Evolutionary conservation across 1,140 invertebrate species (phyloP), one percentile per base, ranked within the genome.

Genomic region (Drosophila biarmipes): DNA sequence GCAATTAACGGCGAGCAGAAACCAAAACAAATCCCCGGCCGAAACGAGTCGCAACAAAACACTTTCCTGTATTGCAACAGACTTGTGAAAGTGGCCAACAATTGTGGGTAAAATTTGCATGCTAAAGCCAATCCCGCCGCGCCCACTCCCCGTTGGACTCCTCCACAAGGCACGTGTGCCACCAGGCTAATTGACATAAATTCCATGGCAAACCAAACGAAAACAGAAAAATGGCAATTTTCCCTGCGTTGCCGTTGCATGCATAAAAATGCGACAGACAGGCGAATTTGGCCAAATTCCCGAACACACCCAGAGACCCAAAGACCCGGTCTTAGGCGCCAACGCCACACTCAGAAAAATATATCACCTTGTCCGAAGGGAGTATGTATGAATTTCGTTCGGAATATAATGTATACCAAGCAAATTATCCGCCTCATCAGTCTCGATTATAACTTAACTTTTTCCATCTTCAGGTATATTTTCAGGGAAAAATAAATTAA

Each of bases 61-160:
- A 87, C 82, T 89, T 87, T 87, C 84, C 84, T 87, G 80, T 89
- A 58, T 87, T 87, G 84, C 79, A 82, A 89, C 63, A 58, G 58
- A 67, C 72, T 79, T 87, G 84, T 82, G 84, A 87, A 82, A 87
- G 75, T 89, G 63, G 75, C 54, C 71, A 57, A 79, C 71, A 84
- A 76, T 76, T 76, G 73, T 76, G 73, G 55, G 49, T 75, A 64
- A 71, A 78, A 87, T 86, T 86, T 86, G 81, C 81, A 86, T 86
- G 78, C 69, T 45, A 78, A 78, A 43, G 69, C 55, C 62, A 37
- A 34, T 37, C 35, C 56, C 55, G 29, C 21, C 34, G 29, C 54
- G 19, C 54, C 51, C 62, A 49, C 11, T 38, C 19, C n/a, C 59
- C 40, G n/a, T n/a, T n/a, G n/a, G n/a, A n/a, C n/a, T 31, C 59